Conservation (phyloP, 1,140 invertebrate genomes). For the Caenorhabditis brenneri region DNA sequence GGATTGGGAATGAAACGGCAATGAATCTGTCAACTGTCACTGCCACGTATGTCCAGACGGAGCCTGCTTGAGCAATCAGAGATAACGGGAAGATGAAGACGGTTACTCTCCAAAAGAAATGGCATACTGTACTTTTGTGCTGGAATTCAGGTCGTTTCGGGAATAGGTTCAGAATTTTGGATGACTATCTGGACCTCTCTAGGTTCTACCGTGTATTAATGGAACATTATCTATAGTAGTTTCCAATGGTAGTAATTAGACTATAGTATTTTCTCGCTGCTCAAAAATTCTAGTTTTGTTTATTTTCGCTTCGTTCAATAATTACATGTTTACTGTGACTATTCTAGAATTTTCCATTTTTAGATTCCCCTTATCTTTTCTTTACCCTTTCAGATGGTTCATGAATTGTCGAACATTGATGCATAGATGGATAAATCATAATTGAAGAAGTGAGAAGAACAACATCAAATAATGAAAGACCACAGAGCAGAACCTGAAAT, state of each 20-base stretch:
- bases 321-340: too few species aligned
- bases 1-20: slow-evolving; percentile 65
- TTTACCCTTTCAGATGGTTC: neutral
- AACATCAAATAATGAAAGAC: slow-evolving; percentile 11
- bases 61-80: slow-evolving; percentile 63
- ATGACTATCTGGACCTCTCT: too few species aligned
- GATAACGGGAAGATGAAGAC: slow-evolving; percentile 65
- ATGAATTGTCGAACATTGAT: slow-evolving; percentile 18
- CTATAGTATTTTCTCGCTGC: too few species aligned
- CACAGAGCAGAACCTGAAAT: slow-evolving; percentile 7
- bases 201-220: too few species aligned
- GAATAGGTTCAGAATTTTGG: too few species aligned
- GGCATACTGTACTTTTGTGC: slow-evolving; percentile 57
- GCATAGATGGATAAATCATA: slow-evolving; percentile 18
- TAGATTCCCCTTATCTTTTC: too few species aligned
- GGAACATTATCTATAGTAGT: too few species aligned
- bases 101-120: slow-evolving; percentile 67
- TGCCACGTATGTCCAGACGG: slow-evolving; percentile 67
- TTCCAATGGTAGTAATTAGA: too few species aligned
- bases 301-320: too few species aligned
- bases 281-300: too few species aligned
- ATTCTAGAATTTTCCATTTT: too few species aligned
- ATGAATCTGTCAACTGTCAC: slow-evolving; percentile 65
- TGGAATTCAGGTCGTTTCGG: too few species aligned
- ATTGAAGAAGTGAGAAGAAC: slow-evolving; percentile 16